phyloP scores from a whole-genome alignment of 1,140 invertebrate species.

The Dinoponera quadriceps region DNA sequence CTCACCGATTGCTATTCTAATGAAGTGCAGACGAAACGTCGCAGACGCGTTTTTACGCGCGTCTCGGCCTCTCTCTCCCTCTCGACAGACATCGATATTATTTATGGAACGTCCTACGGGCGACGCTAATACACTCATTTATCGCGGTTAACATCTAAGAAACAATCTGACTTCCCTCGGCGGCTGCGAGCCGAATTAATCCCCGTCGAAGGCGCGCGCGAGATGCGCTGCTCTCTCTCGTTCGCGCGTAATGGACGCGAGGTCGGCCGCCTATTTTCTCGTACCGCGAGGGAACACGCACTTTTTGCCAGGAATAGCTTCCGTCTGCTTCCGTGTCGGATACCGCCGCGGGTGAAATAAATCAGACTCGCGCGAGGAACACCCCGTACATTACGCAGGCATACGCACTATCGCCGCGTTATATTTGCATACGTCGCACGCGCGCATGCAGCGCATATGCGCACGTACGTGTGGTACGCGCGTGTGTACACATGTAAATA shows the following conservation, averaged over 20 bases:
- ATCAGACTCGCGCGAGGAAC: background rate
- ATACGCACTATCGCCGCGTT: background rate
- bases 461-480: too few species aligned
- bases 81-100: background rate
- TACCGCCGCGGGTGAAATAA: background rate
- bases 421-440: background rate
- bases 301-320: constrained; percentile 15
- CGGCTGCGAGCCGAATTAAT: background rate
- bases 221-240: background rate
- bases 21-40: constrained; percentile 5
- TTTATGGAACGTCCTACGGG: background rate
- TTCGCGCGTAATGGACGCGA: background rate
- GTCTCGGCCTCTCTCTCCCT: background rate
- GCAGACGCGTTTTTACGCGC: constrained; percentile 4
- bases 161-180: background rate
- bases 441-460: too few species aligned
- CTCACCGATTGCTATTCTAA: constrained; percentile 1
- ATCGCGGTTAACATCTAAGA: constrained; percentile 3
- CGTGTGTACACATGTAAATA: too few species aligned
- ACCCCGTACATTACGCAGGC: background rate
- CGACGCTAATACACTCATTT: background rate
- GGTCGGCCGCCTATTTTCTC: background rate
- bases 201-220: background rate
- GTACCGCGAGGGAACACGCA: background rate
- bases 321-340: constrained; percentile 26